Conservation (phyloP, 2,113 vertebrate species). For the Colaptes auratus region DNA sequence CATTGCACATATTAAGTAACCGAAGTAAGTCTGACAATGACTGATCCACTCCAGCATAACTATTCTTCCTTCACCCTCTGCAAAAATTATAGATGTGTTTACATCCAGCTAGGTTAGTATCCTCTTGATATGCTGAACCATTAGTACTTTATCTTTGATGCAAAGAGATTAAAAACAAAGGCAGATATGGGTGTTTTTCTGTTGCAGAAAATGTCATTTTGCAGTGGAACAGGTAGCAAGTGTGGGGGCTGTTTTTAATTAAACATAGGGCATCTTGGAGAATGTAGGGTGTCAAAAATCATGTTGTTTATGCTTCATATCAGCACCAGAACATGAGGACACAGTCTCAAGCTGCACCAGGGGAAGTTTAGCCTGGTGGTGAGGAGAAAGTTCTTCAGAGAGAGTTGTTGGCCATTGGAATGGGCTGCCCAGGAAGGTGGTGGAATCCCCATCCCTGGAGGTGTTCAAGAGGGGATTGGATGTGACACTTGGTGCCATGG, state of each 20-base stretch:
- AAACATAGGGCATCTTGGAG: neutral
- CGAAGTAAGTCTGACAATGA: constrained; percentile 28
- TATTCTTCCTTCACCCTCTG: constrained; percentile 33
- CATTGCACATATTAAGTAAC: constrained; percentile 42
- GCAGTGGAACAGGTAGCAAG: neutral
- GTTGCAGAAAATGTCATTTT: neutral
- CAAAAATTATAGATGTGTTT: neutral
- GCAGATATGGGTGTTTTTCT: neutral
- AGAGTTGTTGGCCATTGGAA: too few relatives aligned
- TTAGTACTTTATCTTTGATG: neutral
- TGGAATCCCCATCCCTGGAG: too few relatives aligned
- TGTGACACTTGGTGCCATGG: too few relatives aligned
- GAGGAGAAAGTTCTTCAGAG: too few relatives aligned
- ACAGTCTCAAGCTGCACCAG: too few relatives aligned
- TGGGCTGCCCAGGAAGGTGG: too few relatives aligned
- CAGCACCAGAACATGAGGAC: too few relatives aligned
- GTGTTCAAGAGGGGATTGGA: too few relatives aligned
- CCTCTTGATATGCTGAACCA: accelerated
- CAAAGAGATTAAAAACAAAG: neutral
- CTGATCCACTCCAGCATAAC: neutral
- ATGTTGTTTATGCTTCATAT: neutral
- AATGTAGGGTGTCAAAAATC: neutral
- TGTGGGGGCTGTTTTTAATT: neutral
- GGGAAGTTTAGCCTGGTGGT: too few relatives aligned
- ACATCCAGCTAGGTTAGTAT: neutral